Conservation (phyloP, 2,888 invertebrate genomes). For the Alviniconcha strummeri region DNA sequence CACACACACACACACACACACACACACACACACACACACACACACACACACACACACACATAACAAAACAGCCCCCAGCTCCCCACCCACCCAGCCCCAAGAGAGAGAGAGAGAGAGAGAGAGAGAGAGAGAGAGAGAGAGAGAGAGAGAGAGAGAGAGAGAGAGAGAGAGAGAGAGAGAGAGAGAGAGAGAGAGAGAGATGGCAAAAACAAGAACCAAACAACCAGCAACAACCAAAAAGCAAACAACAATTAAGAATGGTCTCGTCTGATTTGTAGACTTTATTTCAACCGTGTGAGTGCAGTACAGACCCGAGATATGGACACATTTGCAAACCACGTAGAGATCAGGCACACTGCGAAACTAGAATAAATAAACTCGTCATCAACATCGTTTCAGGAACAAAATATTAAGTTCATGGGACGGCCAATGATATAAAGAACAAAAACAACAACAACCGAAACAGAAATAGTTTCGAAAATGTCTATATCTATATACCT, state of each 20-base stretch:
- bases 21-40: not conserved
- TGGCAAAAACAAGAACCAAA: not conserved
- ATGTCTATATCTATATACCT: not conserved
- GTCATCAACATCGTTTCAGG: not conserved
- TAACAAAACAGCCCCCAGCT: not conserved
- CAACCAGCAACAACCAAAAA: not conserved
- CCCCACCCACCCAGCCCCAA: not conserved
- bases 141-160: not conserved
- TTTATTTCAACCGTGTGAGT: constrained; percentile 24
- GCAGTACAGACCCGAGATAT: constrained; percentile 14
- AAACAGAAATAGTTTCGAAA: not conserved
- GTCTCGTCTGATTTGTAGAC: not conserved
- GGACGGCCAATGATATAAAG: not conserved
- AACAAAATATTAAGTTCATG: not conserved
- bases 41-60: not conserved
- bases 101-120: constrained; percentile 2
- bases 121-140: not conserved
- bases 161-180: not conserved
- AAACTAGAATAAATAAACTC: not conserved
- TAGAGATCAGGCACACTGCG: constrained; percentile 11
- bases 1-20: not conserved
- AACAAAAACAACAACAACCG: not conserved
- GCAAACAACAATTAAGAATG: too few relatives aligned
- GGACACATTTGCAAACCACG: constrained; percentile 3
- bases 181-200: not conserved